Conservation (phyloP, 2,888 invertebrate genomes). For the Leptopterna dolabrata region DNA sequence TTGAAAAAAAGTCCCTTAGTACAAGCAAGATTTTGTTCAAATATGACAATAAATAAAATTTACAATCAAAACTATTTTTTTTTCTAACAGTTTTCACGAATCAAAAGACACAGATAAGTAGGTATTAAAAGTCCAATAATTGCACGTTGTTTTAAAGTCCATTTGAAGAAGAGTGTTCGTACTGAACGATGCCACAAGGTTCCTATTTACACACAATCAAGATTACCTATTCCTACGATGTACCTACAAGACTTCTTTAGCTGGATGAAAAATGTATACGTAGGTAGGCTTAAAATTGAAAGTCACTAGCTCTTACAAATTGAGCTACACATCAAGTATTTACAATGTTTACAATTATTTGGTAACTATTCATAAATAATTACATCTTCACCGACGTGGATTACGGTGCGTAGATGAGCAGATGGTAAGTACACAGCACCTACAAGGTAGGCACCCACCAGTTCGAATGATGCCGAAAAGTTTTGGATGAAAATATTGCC, state of each 20-base stretch:
- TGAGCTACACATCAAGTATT: not conserved
- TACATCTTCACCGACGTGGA: not conserved
- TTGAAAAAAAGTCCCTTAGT: not conserved
- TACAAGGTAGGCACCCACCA: too few relatives aligned
- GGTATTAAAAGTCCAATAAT: not conserved
- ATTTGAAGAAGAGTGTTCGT: not conserved
- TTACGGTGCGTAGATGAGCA: too few relatives aligned
- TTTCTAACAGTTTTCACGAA: not conserved
- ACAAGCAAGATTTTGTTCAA: not conserved
- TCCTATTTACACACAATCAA: not conserved
- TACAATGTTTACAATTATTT: not conserved
- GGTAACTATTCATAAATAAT: not conserved
- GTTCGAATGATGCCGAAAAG: too few relatives aligned
- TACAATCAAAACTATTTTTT: not conserved
- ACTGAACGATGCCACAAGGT: not conserved
- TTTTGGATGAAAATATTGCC: too few relatives aligned
- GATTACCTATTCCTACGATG: not conserved
- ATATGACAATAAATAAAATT: not conserved
- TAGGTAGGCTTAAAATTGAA: not conserved
- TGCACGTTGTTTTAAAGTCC: not conserved
- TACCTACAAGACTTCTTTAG: not conserved
- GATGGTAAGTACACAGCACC: too few relatives aligned
- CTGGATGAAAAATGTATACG: not conserved
- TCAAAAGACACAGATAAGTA: not conserved
- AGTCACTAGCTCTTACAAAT: not conserved